These are phyloP conservation scores for Metopolophium dirhodum DNA, from an alignment of 1,140 invertebrate genomes.

Conservation along the genomic window DNA sequence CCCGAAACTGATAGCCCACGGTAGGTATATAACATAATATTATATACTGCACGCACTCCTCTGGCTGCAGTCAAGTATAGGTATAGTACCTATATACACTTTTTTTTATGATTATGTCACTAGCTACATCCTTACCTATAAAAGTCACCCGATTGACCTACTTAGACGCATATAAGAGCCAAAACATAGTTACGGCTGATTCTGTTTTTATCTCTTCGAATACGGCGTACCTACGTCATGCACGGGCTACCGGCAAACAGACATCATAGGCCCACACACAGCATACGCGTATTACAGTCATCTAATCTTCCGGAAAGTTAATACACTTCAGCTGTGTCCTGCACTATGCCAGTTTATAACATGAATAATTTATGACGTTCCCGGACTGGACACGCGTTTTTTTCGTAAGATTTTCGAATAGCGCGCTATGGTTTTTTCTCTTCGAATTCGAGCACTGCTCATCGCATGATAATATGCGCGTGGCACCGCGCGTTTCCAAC, in stretches of 20 bases:
- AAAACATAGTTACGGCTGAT: not conserved
- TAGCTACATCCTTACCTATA: not conserved
- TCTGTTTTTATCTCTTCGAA: not conserved
- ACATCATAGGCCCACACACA: too few relatives aligned
- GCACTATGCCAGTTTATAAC: not conserved
- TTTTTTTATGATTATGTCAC: not conserved
- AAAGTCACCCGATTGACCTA: not conserved
- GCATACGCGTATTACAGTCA: not conserved
- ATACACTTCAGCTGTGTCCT: not conserved
- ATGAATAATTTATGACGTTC: too few relatives aligned
- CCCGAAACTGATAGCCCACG: not conserved
- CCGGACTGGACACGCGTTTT: too few relatives aligned
- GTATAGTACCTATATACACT: too few relatives aligned
- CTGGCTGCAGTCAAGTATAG: not conserved
- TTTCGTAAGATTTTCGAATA: too few relatives aligned
- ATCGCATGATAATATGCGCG: too few relatives aligned
- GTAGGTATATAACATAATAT: not conserved
- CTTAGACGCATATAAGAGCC: not conserved
- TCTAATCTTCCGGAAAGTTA: not conserved
- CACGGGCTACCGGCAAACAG: not conserved
- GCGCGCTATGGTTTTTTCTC: too few relatives aligned
- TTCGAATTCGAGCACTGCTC: not conserved
- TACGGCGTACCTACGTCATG: not conserved
- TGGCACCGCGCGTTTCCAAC: not conserved
- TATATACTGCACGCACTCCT: not conserved